These are phyloP conservation scores for Bursaphelenchus okinawaensis DNA, from an alignment of 2,888 invertebrate genomes.

Conservation along the genomic window DNA sequence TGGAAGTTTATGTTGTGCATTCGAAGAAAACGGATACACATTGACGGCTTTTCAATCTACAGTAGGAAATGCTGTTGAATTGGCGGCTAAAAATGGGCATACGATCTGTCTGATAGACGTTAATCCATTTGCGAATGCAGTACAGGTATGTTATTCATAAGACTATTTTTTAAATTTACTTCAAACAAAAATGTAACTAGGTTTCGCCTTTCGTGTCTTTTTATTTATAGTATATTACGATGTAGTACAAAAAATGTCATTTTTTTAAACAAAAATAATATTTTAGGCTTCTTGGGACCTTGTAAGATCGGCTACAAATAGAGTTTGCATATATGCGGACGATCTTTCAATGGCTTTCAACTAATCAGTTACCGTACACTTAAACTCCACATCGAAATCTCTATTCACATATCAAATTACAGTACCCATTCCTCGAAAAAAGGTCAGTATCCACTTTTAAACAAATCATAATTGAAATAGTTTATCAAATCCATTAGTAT, in stretches of 20 bases:
- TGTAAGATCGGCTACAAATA: not conserved
- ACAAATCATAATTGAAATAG: too few species aligned
- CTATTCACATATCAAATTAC: too few species aligned
- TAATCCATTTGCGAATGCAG: conserved; percentile 3
- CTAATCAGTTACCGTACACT: too few species aligned
- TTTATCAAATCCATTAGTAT: too few species aligned
- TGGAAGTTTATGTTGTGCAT: conserved; percentile 28
- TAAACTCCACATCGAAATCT: too few species aligned
- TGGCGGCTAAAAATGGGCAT: conserved; percentile 12
- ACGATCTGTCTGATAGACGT: conserved; percentile 11
- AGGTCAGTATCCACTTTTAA: too few species aligned
- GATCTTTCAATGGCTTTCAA: not conserved
- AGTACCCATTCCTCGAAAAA: too few species aligned
- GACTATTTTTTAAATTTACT: not conserved
- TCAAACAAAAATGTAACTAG: not conserved
- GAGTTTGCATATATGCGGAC: not conserved
- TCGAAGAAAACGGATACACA: conserved; percentile 10
- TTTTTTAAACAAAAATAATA: not conserved
- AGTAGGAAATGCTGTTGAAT: conserved; percentile 16
- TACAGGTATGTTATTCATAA: conserved; percentile 3
- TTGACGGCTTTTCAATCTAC: not conserved
- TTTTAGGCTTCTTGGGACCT: not conserved
- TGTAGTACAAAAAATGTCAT: not conserved
- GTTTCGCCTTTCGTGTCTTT: too few species aligned
- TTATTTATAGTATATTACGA: not conserved